A percentile compares a stretch with the other conserved stretches of the same genome.
Evolutionary conservation across 2,113 vertebrate genomes (phyloP).

Genomic region (Peromyscus polionotus): DNA sequence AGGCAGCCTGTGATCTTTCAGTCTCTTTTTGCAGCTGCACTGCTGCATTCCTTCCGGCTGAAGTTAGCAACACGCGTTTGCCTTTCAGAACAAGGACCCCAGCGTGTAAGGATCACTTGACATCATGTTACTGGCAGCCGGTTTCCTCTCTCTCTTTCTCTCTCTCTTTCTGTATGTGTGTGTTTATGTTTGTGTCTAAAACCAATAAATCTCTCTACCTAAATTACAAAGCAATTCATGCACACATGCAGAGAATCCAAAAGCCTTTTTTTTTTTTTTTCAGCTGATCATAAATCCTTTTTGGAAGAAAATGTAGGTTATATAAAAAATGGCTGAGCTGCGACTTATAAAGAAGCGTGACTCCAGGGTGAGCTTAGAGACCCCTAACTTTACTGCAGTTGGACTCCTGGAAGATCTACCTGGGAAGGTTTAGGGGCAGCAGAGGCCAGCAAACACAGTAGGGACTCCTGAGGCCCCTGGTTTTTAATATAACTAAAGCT

Average conservation of each 20-base stretch:
- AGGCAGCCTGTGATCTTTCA: constrained; percentile 51
- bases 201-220: not conserved
- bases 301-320: constrained; percentile 40
- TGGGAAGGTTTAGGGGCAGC: not conserved
- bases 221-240: constrained; percentile 35
- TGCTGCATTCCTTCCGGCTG: constrained; percentile 46
- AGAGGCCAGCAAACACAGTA: not conserved
- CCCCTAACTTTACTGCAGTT: not conserved
- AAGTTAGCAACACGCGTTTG: not conserved
- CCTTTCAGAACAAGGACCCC: constrained; percentile 52
- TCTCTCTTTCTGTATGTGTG: not conserved
- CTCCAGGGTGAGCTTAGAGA: not conserved
- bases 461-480: not conserved
- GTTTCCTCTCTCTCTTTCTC: not conserved
- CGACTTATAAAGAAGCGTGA: not conserved
- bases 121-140: not conserved
- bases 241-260: not conserved
- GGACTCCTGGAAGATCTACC: not conserved
- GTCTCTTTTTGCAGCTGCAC: not conserved
- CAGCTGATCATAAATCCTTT: not conserved
- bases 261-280: not conserved
- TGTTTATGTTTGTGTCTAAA: constrained; percentile 47
- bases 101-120: constrained; percentile 36
- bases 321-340: constrained; percentile 7
- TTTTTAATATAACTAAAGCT: constrained; percentile 45